Conservation (phyloP, 2,113 vertebrate species). For the Leptobrachium leishanense region DNA sequence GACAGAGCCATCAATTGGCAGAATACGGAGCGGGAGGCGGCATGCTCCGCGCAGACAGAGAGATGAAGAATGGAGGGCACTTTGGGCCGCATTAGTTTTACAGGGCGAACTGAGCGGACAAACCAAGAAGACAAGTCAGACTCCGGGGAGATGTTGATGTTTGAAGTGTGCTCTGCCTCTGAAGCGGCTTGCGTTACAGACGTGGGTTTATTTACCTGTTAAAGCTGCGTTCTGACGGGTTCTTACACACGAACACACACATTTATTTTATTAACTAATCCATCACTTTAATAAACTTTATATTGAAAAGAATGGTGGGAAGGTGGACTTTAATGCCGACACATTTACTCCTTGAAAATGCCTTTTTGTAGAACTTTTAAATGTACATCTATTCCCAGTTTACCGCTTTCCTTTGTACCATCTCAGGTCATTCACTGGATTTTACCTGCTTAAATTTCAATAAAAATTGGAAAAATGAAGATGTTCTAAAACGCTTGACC, state of each 20-base stretch:
- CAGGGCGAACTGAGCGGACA: constrained; percentile 33
- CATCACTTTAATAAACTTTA: too few species aligned
- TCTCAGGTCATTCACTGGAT: too few species aligned
- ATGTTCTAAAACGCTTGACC: too few species aligned
- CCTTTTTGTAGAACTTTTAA: too few species aligned
- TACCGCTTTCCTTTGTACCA: too few species aligned
- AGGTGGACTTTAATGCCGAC: too few species aligned
- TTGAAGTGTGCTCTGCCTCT: constrained; percentile 34
- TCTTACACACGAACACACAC: neutral
- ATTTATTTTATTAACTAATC: too few species aligned
- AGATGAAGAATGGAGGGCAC: constrained; percentile 34
- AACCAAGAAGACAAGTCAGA: constrained; percentile 33
- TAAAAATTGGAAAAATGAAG: too few species aligned
- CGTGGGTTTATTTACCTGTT: constrained; percentile 32
- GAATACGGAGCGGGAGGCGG: constrained; percentile 31
- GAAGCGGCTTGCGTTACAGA: constrained; percentile 38
- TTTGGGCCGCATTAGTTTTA: constrained; percentile 37
- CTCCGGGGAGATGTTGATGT: constrained; percentile 14
- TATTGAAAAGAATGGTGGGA: too few species aligned
- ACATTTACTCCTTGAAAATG: too few species aligned
- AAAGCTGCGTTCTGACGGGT: constrained; percentile 35
- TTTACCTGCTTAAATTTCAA: too few species aligned
- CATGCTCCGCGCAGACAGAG: constrained; percentile 40
- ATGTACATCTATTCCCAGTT: too few species aligned
- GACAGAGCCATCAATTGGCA: constrained; percentile 38